phyloP scores from a whole-genome alignment of 2,888 invertebrate genomes.

The Phalera bucephala region DNA sequence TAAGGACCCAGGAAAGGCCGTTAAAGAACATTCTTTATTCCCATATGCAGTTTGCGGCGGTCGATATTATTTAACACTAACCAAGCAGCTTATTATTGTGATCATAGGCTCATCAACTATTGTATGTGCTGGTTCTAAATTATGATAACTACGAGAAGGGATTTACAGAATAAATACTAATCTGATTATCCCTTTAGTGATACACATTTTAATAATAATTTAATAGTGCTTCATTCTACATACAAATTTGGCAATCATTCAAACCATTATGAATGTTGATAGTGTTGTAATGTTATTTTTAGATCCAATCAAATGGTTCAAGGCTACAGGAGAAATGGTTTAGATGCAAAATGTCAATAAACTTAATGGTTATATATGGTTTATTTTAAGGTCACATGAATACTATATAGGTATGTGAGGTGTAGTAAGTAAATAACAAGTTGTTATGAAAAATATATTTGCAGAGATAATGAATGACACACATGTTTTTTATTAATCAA shows the following conservation, averaged over 20 bases:
- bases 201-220: conserved; percentile 6
- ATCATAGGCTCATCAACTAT: too few relatives aligned
- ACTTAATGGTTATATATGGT: background rate
- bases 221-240: background rate
- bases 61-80: too few relatives aligned
- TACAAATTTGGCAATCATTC: conserved; percentile 40
- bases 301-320: conserved; percentile 39
- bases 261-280: conserved; percentile 30
- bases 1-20: too few relatives aligned
- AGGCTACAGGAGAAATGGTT: conserved; percentile 32
- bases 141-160: too few relatives aligned
- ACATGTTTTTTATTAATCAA: too few relatives aligned
- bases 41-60: too few relatives aligned
- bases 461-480: too few relatives aligned
- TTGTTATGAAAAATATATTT: background rate
- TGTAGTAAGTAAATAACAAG: background rate
- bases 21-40: too few relatives aligned
- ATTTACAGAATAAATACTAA: too few relatives aligned
- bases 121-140: too few relatives aligned
- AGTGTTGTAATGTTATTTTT: conserved; percentile 26
- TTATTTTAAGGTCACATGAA: background rate
- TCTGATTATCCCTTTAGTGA: too few relatives aligned
- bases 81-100: too few relatives aligned
- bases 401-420: background rate
- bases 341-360: conserved; percentile 13